These are phyloP conservation scores for Coelopa pilipes DNA, from an alignment of 2,888 invertebrate genomes.

Conservation along the genomic window DNA sequence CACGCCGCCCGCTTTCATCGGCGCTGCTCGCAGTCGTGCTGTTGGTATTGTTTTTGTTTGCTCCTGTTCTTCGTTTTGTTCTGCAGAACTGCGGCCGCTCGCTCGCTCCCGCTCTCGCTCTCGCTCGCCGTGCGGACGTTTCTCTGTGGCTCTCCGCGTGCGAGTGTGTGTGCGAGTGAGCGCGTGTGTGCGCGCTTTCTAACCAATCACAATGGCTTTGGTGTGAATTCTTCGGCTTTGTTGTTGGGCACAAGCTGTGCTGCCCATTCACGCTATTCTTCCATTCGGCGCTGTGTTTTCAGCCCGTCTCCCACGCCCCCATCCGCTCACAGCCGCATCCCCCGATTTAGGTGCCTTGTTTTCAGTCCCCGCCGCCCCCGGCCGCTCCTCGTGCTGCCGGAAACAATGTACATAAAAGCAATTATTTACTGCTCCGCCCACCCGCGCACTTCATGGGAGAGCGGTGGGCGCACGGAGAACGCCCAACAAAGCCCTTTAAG, in stretches of 20 bases:
- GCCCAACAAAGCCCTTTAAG: too few relatives aligned
- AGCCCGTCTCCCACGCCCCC: background rate
- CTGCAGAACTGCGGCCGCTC: constrained; percentile 29
- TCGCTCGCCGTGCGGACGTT: constrained; percentile 22
- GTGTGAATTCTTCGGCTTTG: constrained; percentile 63
- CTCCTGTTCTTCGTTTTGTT: constrained; percentile 31
- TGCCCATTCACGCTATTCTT: constrained; percentile 33
- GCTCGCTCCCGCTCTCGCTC: too few relatives aligned
- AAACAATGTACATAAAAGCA: too few relatives aligned
- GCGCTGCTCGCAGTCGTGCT: background rate
- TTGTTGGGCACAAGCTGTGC: constrained; percentile 55
- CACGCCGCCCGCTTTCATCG: background rate
- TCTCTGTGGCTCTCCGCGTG: constrained; percentile 25
- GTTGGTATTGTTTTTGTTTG: constrained; percentile 4
- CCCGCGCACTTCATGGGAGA: too few relatives aligned
- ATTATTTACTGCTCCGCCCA: too few relatives aligned
- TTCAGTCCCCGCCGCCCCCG: background rate
- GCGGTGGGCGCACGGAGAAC: too few relatives aligned
- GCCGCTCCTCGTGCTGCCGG: too few relatives aligned
- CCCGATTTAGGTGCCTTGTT: background rate
- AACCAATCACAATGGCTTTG: constrained; percentile 66
- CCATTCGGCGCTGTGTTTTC: constrained; percentile 9
- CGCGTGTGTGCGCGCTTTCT: constrained; percentile 49
- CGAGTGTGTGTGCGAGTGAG: constrained; percentile 28
- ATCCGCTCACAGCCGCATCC: background rate